Evolutionary conservation across 2,113 vertebrate genomes (phyloP).

Genomic region (Upupa epops): DNA sequence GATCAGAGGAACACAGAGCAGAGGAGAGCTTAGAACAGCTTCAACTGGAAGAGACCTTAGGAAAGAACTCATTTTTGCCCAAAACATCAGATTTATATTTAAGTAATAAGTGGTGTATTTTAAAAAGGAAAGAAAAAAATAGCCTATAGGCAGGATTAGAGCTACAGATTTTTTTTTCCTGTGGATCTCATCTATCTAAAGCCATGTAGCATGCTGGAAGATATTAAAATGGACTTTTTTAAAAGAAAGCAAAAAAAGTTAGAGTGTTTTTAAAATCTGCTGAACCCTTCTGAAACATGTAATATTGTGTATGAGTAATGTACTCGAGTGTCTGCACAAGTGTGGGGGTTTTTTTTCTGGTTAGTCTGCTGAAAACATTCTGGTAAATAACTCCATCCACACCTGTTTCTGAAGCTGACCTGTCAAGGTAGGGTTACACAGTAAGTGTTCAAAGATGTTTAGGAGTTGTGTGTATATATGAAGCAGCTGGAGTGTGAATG

Average conservation of each 20-base stretch:
- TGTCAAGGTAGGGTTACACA: background rate
- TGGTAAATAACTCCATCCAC: background rate
- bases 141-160: constrained; percentile 11
- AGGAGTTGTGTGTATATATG: background rate
- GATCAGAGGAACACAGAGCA: background rate
- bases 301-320: background rate
- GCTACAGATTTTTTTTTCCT: background rate
- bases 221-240: background rate
- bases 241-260: background rate
- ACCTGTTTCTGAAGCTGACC: background rate
- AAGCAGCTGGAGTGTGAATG: background rate
- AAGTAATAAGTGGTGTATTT: background rate
- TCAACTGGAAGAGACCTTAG: background rate
- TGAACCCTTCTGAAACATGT: background rate
- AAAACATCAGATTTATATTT: constrained; percentile 5
- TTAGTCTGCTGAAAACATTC: background rate
- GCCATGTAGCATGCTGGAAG: background rate
- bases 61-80: background rate
- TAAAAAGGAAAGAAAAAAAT: background rate
- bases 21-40: background rate
- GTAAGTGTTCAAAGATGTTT: background rate
- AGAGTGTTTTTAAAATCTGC: background rate
- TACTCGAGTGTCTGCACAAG: background rate
- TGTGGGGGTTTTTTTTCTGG: background rate
- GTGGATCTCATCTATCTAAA: background rate